phyloP scores from a whole-genome alignment of 2,888 invertebrate species.

The Oasisia sp. region DNA sequence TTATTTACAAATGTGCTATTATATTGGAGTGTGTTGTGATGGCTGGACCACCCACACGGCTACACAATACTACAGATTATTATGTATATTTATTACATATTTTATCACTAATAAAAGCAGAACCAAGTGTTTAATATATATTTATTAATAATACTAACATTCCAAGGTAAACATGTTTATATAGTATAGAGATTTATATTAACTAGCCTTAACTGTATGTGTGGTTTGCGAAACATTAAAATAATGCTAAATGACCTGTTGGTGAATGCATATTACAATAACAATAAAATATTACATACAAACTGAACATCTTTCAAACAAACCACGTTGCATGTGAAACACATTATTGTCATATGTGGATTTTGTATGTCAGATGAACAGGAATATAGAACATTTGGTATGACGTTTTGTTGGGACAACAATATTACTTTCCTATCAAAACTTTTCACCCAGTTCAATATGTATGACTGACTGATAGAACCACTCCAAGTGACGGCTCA shows the following conservation, averaged over 20 bases:
- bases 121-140: not conserved
- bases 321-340: not conserved
- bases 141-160: not conserved
- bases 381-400: not conserved
- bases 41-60: not conserved
- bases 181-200: not conserved
- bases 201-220: not conserved
- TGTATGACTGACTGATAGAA: not conserved
- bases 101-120: not conserved
- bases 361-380: not conserved
- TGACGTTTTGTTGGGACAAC: not conserved
- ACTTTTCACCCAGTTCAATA: not conserved
- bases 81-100: not conserved
- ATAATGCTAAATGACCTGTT: not conserved
- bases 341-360: not conserved
- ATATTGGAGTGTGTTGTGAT: not conserved
- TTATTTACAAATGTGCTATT: not conserved
- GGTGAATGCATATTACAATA: not conserved
- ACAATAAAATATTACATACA: not conserved
- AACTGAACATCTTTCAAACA: not conserved
- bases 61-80: not conserved
- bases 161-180: not conserved
- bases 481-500: not conserved
- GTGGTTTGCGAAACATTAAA: not conserved
- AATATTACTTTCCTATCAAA: not conserved